Conservation (phyloP, 2,888 invertebrate species). For the Andrena fulva region DNA sequence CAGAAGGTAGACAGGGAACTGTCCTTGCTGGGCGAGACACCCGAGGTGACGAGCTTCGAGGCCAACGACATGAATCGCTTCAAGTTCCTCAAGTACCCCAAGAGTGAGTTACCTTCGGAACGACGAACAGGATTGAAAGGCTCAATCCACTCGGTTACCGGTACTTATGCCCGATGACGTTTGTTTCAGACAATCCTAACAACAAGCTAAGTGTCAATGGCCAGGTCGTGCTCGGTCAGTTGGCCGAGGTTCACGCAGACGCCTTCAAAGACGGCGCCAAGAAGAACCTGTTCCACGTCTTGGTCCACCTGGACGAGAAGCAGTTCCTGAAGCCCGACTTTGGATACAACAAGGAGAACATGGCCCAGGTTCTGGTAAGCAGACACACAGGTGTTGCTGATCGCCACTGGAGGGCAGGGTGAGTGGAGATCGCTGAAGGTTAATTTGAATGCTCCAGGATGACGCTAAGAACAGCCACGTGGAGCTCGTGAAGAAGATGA, state of each 20-base stretch:
- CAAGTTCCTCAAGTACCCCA: slow-evolving; percentile 86
- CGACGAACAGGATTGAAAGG: not conserved
- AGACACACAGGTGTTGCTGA: not conserved
- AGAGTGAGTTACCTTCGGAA: slow-evolving; percentile 84
- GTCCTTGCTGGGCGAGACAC: slow-evolving; percentile 86
- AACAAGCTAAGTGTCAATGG: slow-evolving; percentile 86
- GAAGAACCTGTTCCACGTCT: slow-evolving; percentile 87
- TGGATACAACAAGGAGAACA: slow-evolving; percentile 87
- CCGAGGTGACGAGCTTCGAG: slow-evolving; percentile 85
- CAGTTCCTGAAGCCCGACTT: slow-evolving; percentile 89
- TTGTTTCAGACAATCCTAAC: slow-evolving; percentile 82
- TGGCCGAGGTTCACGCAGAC: slow-evolving; percentile 87
- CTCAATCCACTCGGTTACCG: not conserved
- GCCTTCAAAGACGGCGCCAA: slow-evolving; percentile 86
- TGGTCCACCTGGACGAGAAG: slow-evolving; percentile 87
- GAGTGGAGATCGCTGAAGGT: no score
- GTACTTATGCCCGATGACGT: slow-evolving; percentile 42
- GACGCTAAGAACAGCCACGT: slow-evolving; percentile 57
- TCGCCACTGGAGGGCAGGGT: not conserved
- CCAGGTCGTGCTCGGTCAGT: slow-evolving; percentile 87
- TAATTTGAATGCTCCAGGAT: slow-evolving; percentile 67
- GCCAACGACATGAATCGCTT: slow-evolving; percentile 87
- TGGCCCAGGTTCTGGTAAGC: slow-evolving; percentile 87
- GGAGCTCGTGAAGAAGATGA: slow-evolving; percentile 81
- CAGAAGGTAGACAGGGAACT: slow-evolving; percentile 86